Conservation (phyloP, 2,113 vertebrate species). For the Leptocoma aspasia region DNA sequence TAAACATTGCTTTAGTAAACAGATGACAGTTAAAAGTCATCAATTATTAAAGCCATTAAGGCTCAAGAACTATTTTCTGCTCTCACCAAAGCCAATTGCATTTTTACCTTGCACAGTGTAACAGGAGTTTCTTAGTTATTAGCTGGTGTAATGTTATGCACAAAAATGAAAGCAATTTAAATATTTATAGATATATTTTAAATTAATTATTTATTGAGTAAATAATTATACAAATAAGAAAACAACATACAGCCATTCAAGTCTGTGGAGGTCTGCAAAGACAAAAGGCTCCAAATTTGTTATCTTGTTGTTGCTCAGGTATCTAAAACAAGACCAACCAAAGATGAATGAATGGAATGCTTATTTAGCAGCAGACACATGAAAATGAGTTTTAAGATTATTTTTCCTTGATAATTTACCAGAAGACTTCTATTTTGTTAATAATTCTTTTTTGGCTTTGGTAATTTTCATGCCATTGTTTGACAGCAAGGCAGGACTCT, state of each 20-base stretch:
- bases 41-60: not conserved
- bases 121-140: not conserved
- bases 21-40: not conserved
- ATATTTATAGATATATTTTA: not conserved
- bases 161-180: not conserved
- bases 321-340: constrained; percentile 71
- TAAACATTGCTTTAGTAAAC: not conserved
- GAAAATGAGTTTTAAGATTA: not conserved
- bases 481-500: not conserved
- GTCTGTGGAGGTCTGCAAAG: constrained; percentile 88
- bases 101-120: not conserved
- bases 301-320: constrained; percentile 90
- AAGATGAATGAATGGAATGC: not conserved
- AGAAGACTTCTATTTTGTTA: not conserved
- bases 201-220: not conserved
- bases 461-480: not conserved
- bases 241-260: constrained; percentile 92
- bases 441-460: not conserved
- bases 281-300: constrained; percentile 81
- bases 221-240: not conserved
- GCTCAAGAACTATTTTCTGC: not conserved
- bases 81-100: not conserved
- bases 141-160: not conserved
- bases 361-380: not conserved
- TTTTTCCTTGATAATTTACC: not conserved